Base-by-base conservation (phyloP, 2,797 vertebrate genomes). In the Orestias chungarensis region DNA sequence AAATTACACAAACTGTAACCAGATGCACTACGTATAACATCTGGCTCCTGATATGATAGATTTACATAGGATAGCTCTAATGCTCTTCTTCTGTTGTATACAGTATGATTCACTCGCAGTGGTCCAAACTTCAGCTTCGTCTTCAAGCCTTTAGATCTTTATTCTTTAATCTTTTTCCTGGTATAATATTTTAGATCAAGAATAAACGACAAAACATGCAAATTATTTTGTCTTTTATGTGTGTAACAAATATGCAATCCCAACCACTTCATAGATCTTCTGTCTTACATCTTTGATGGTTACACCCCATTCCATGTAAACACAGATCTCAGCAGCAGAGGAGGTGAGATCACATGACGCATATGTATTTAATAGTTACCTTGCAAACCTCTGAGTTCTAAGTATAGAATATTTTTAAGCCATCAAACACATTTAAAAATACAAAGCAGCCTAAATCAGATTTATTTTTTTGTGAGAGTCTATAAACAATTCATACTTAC, bases 401-500 rank as follows among this genome's bases (percentile, higher is more conserved):
- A 82, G 72, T 81, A 83, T 74, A 81, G 82, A 82, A 62, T n/a
- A 31, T 77, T 35, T 79, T 83, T 70, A 64, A 15, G 6, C 52
- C 11, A 2, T 33, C 33, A 54, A 6, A 49, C 38, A 33, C 6
- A 44, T 40, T 40, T 14, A n/a, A 50, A 54, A 46, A 54, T 54
- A 74, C 31, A 62, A 25, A 64, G 3, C 42, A 49, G 27, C 44
- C 68, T 38, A 47, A 65, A 47, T 69, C 14, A 17, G 33, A 54
- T 42, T 43, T 65, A 1, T 33, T 4, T 59, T 27, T 0, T 20
- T 52, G 55, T 64, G 8, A 55, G n/a, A 54, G 31, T 78, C 15
- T 23, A 69, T 12, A 14, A 44, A 52, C 46, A 43, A 25, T 49
- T 43, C 44, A 85, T 90, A 93, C 87, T 92, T 83, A 92, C 91